Evolutionary conservation across 2,797 vertebrate genomes (phyloP).

Genomic region (Propithecus deckenii): DNA sequence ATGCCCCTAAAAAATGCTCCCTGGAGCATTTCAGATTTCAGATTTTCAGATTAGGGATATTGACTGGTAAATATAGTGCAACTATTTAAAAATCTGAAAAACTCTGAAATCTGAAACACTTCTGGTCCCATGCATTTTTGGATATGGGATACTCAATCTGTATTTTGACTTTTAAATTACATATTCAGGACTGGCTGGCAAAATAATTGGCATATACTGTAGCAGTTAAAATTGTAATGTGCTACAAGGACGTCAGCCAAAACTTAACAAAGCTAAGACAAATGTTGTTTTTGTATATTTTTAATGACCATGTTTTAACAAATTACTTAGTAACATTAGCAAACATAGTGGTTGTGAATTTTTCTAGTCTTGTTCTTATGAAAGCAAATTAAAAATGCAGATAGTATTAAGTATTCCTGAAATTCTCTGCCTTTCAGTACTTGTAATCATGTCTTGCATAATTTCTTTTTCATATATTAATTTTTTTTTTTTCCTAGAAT

Average conservation of each 20-base stretch:
- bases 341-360: not conserved
- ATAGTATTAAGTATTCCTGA: not conserved
- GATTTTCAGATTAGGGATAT: not conserved
- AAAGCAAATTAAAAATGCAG: constrained; percentile 6
- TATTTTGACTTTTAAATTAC: not conserved
- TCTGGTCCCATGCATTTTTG: not conserved
- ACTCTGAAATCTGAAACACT: not conserved
- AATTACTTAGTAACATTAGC: constrained; percentile 34
- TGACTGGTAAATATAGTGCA: not conserved
- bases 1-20: not conserved
- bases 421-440: not conserved
- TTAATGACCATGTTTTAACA: constrained; percentile 1
- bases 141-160: no score
- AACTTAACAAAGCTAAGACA: not conserved
- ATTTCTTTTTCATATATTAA: not conserved
- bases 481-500: not conserved
- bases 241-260: not conserved
- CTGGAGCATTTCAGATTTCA: not conserved
- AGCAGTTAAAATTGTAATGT: not conserved
- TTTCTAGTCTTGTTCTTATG: not conserved
- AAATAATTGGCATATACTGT: not conserved
- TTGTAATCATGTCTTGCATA: not conserved
- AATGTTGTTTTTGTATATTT: not conserved
- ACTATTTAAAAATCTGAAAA: not conserved
- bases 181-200: not conserved